Evolutionary conservation across 2,797 vertebrate genomes (phyloP).

Genomic region (Macropus fuliginosus): DNA sequence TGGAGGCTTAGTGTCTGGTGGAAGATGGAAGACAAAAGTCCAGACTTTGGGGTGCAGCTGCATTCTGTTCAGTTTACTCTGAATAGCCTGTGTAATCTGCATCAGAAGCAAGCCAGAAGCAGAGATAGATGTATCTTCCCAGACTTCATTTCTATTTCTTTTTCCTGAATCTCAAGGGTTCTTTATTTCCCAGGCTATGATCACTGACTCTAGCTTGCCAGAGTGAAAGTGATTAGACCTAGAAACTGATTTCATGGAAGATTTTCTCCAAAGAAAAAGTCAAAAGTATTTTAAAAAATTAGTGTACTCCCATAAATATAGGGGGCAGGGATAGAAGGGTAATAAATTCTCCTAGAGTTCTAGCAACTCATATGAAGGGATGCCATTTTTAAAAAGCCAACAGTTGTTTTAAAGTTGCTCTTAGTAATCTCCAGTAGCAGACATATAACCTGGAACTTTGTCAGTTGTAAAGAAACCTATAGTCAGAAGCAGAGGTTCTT

Average conservation of each 20-base stretch:
- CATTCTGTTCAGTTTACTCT: not conserved
- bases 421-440: not conserved
- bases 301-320: not conserved
- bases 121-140: not conserved
- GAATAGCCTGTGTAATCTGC: not conserved
- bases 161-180: not conserved
- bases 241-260: slow-evolving; percentile 34
- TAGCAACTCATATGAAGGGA: not conserved
- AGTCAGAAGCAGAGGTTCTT: not conserved
- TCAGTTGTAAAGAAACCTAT: not conserved
- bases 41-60: not conserved
- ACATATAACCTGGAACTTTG: not conserved
- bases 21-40: not conserved
- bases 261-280: not conserved
- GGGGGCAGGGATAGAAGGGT: not conserved
- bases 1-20: not conserved
- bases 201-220: slow-evolving; percentile 32
- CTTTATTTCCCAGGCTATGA: not conserved
- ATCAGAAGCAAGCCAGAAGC: not conserved
- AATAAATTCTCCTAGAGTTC: not conserved
- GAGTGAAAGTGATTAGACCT: slow-evolving; percentile 40
- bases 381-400: not conserved
- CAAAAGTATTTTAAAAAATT: not conserved
- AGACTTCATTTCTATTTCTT: slow-evolving; percentile 29
- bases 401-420: not conserved